These are phyloP conservation scores for Apostichopus leukothele DNA, from an alignment of 53 echinoderm and acorn worm genomes.

Conservation along the genomic window DNA sequence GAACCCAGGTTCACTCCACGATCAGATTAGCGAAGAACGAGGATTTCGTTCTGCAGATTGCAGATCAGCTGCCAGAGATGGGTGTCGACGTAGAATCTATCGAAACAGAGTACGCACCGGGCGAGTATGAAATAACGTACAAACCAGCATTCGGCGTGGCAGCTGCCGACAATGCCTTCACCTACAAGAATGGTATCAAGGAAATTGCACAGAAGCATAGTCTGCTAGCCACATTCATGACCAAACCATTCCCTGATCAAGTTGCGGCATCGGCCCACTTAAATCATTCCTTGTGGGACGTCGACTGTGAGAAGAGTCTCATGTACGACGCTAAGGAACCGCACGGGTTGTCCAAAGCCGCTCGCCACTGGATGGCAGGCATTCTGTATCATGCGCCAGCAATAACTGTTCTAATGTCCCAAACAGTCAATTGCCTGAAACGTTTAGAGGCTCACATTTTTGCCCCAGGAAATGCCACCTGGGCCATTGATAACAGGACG, in stretches of 20 bases:
- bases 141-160: constrained; percentile 66
- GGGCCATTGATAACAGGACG: constrained; percentile 70
- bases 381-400: constrained; percentile 67
- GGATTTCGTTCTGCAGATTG: constrained; percentile 45
- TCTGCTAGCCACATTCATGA: constrained; percentile 70
- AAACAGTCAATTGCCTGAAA: constrained; percentile 64
- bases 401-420: constrained; percentile 55
- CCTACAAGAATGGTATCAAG: constrained; percentile 64
- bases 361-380: constrained; percentile 68
- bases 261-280: constrained; percentile 56
- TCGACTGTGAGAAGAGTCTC: constrained; percentile 49
- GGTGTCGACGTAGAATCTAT: constrained; percentile 60
- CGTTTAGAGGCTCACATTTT: constrained; percentile 47
- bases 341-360: constrained; percentile 53
- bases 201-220: constrained; percentile 64
- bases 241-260: constrained; percentile 60
- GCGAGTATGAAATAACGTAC: constrained; percentile 62
- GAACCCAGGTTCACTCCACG: constrained; percentile 55
- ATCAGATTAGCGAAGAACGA: constrained; percentile 51
- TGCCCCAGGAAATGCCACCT: constrained; percentile 65
- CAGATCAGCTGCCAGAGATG: constrained; percentile 42
- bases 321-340: constrained; percentile 50
- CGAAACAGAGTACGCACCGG: constrained; percentile 67
- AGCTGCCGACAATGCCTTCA: constrained; percentile 64
- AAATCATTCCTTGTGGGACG: constrained; percentile 73